A percentile compares a stretch with the other conserved stretches of the same genome.
Evolutionary conservation across 1,140 invertebrate species (phyloP).

Genomic region (Pseudomyrmex sp.): DNA sequence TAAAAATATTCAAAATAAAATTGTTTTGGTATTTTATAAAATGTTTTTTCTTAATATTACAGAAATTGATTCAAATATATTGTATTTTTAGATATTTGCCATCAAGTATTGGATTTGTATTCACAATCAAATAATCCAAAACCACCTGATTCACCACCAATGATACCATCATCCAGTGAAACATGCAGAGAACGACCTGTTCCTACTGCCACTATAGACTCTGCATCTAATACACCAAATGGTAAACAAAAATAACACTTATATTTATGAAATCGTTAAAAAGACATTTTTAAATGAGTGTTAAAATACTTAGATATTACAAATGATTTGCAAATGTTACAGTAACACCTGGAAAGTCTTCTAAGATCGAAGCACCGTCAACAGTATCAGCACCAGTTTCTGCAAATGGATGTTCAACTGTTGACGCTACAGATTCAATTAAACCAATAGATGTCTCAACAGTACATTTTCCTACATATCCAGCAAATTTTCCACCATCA

Average conservation of each 20-base stretch:
- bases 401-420: conserved; percentile 78
- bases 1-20: conserved; percentile 68
- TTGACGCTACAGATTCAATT: conserved; percentile 73
- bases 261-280: background rate
- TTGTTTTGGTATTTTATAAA: background rate
- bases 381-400: conserved; percentile 39
- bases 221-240: conserved; percentile 79
- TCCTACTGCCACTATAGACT: conserved; percentile 76
- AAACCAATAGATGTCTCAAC: conserved; percentile 77
- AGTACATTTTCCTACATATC: conserved; percentile 77
- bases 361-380: conserved; percentile 75
- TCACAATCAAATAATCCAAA: conserved; percentile 88
- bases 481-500: conserved; percentile 75
- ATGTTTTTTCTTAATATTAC: background rate
- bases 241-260: conserved; percentile 71
- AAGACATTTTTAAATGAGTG: background rate
- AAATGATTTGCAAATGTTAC: conserved; percentile 15
- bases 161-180: conserved; percentile 82
- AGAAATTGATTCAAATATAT: conserved; percentile 1
- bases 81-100: conserved; percentile 93
- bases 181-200: conserved; percentile 75
- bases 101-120: conserved; percentile 97
- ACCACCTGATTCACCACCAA: conserved; percentile 88
- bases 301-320: conserved; percentile 24
- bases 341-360: conserved; percentile 78